phyloP scores from a whole-genome alignment of 2,797 vertebrate genomes.

The Cheirogaleus major region DNA sequence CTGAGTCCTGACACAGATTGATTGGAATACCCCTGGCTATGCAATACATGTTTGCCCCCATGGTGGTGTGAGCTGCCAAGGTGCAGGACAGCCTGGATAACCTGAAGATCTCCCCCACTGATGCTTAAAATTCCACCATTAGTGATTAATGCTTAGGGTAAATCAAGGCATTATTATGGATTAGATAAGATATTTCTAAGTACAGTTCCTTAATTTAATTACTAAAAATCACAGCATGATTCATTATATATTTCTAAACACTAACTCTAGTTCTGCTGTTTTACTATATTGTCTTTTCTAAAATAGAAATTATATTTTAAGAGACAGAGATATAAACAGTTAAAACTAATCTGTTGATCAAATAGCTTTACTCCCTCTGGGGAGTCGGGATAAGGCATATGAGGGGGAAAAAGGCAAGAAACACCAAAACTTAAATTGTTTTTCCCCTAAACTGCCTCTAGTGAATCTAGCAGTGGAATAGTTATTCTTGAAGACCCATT shows the following conservation, averaged over 20 bases:
- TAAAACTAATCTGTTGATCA: background rate
- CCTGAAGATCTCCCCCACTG: background rate
- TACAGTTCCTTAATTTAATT: conserved; percentile 44
- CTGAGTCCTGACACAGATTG: background rate
- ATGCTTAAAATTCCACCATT: background rate
- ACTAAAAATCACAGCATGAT: background rate
- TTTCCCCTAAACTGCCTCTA: background rate
- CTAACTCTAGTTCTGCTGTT: background rate
- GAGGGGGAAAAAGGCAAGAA: background rate
- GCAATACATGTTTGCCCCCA: background rate
- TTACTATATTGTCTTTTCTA: background rate
- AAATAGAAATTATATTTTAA: background rate
- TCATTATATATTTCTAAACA: conserved; percentile 6
- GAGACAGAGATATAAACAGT: background rate
- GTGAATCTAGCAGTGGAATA: background rate
- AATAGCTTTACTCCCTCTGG: background rate
- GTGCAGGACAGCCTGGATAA: background rate
- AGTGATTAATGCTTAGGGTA: background rate
- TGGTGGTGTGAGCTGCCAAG: background rate
- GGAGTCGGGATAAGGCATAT: background rate
- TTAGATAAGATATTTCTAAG: background rate
- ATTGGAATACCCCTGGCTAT: background rate
- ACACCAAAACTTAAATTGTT: background rate
- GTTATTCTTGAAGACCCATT: background rate
- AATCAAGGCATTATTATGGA: background rate